Base-by-base conservation (phyloP, 1,140 invertebrate species). In the Portunus trituberculatus region DNA sequence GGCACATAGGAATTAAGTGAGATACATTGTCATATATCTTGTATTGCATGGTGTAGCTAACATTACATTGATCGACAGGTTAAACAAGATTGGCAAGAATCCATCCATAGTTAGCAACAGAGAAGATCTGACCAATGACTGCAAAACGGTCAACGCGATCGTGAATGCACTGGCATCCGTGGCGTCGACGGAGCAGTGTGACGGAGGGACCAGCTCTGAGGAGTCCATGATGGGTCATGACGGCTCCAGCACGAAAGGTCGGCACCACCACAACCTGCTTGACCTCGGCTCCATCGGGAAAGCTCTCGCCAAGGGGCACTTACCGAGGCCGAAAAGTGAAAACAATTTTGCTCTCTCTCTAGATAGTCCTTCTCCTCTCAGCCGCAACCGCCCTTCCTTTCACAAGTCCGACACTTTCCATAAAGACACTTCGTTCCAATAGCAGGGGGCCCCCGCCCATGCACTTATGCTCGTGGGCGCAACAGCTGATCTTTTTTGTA, bases 71-170 rank as follows among this genome's bases (percentile, higher is more conserved):
- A 48, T n/a, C 76, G 20, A n/a, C 97, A 98, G 98, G 97, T 97
- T 99, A 96, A 99, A 99, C 97, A 99, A 99, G 97, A 99, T 99
- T 97, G 99, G 99, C 91, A 99, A 99, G 97, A 99, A 99, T 97
- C 99, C 99, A 87, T 99, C 99, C 97, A 98, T 99, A 96, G 98
- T 99, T 96, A 98, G 98, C 95, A 98, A 99, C 96, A 98, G 98
- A 92, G 98, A 99, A 97, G 98, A 99, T 97, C 96, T 97, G 86
- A 98, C 98, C 97, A 97, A 97, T 32, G 98, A 99, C 97, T 98
- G 98, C 96, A 99, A 99, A 97, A 98, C 98, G 86, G 99, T 99
- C 96, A 99, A 98, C 96, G 98, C 98, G 46, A 98, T 99, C 95
- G 98, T 99, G 94, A 99, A 98, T 97, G 98, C 98, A 32, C 97